Evolutionary conservation across 2,797 vertebrate genomes (phyloP).

Genomic region (Rhincodon typus): DNA sequence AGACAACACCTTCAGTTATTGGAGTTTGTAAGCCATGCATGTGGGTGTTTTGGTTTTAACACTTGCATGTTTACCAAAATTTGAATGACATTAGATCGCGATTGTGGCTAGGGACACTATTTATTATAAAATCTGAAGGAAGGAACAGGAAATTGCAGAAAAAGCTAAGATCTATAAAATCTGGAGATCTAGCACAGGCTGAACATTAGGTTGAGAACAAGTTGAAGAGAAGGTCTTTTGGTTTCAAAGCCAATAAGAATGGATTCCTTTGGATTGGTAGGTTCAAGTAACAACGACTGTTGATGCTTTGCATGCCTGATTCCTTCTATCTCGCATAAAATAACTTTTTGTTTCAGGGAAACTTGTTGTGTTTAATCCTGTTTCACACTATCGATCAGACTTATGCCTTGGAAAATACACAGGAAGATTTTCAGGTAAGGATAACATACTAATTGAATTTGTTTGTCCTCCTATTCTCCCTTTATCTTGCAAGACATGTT

Average conservation of each 20-base stretch:
- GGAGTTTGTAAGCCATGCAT: too few species aligned
- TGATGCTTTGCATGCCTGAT: not conserved
- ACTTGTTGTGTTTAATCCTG: slow-evolving; percentile 8
- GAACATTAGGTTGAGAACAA: not conserved
- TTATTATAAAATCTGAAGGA: not conserved
- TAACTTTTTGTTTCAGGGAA: not conserved
- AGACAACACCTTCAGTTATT: not conserved
- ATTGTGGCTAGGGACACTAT: not conserved
- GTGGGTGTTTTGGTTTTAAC: not conserved
- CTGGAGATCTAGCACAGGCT: not conserved
- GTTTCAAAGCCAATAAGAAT: not conserved
- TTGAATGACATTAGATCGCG: not conserved
- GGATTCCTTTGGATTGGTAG: not conserved
- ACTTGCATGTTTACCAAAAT: not conserved
- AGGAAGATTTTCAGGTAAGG: not conserved
- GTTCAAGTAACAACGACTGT: not conserved
- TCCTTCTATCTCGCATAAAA: not conserved
- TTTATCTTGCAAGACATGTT: not conserved
- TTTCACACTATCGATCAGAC: not conserved
- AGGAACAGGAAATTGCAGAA: not conserved
- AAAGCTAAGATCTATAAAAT: not conserved
- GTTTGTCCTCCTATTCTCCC: not conserved
- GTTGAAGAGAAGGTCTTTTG: not conserved
- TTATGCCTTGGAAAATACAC: not conserved
- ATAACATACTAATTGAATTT: not conserved